Base-by-base conservation (phyloP, 2,113 vertebrate genomes). In the Turdus rufiventris region DNA sequence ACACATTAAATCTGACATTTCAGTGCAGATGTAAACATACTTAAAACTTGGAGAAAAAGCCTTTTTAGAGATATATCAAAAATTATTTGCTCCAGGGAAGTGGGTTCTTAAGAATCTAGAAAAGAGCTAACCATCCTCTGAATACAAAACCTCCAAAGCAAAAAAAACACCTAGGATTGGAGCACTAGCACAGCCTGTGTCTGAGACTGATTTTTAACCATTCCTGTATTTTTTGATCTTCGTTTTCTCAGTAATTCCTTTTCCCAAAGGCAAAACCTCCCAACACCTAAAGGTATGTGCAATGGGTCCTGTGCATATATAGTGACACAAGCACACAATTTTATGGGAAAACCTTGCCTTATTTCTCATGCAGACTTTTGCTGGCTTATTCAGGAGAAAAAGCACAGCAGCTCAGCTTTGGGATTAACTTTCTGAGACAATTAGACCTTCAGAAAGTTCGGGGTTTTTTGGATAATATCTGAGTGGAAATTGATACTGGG, bases 1-100 rank as follows among this genome's bases (percentile, higher is more conserved):
- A 78, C 53, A 84, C 36, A 89, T 94, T 95, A 91, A 78, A 93
- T 85, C 48, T 91, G 84, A 82, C 77, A 85, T 94, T 94, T 95
- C 54, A 12, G 66, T 47, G 66, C 62, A 94, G 67, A 65, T 47
- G 42, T 24, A 88, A 68, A 65, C 67, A 42, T 33, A 65, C n/a
- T 58, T 78, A 65, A 72, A 94, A 70, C 81, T 76, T 62, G 29
- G 47, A 58, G 51, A 40, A 94, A 82, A 70, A 76, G 23, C 12
- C 15, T 67, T 91, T 79, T 70, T 60, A 70, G 5, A 5, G 74
- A 47, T 50, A 36, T 15, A 83, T 66, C 28, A 62, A 70, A 89
- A 76, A 67, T 16, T 18, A 24, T 91, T 88, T 76, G 74, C 78
- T 47, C 34, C 38, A 28, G 58, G 78, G 54, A 76, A 89, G 34